Evolutionary conservation across 2,888 invertebrate species (phyloP).

Genomic region (Ornithoptera alexandrae): DNA sequence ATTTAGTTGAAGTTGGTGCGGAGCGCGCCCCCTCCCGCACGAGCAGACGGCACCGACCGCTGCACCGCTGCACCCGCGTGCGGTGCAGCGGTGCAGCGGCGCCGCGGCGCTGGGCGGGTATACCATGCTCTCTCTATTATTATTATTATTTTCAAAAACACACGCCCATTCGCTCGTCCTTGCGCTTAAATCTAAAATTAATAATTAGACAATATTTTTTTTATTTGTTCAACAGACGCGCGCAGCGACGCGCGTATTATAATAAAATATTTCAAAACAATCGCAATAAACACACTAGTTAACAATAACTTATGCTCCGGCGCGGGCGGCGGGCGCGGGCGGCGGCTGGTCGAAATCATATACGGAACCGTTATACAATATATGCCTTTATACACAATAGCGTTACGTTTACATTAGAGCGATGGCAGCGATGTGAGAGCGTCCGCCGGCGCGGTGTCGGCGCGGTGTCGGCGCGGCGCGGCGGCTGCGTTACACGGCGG

Average conservation of each 20-base stretch:
- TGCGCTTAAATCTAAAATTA: slow-evolving; percentile 80
- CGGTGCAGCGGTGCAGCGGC: slow-evolving; percentile 46
- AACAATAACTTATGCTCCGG: slow-evolving; percentile 75
- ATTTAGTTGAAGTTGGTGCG: slow-evolving; percentile 64
- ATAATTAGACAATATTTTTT: slow-evolving; percentile 78
- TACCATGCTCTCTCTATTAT: slow-evolving; percentile 45
- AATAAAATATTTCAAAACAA: slow-evolving; percentile 80
- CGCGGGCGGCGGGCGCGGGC: slow-evolving; percentile 45
- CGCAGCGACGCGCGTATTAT: slow-evolving; percentile 76
- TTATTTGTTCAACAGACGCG: slow-evolving; percentile 80
- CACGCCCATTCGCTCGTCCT: slow-evolving; percentile 77
- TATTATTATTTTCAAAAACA: slow-evolving; percentile 72
- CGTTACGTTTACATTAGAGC: slow-evolving; percentile 54
- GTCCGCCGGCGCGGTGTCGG: slow-evolving; percentile 40
- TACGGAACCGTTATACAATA: slow-evolving; percentile 49
- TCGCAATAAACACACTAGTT: slow-evolving; percentile 80
- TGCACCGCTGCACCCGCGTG: too few species aligned
- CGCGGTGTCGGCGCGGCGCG: slow-evolving; percentile 34
- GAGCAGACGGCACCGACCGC: slow-evolving; percentile 61
- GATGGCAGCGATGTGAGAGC: slow-evolving; percentile 56
- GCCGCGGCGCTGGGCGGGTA: slow-evolving; percentile 77
- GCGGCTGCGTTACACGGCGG: slow-evolving; percentile 86
- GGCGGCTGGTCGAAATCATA: slow-evolving; percentile 34
- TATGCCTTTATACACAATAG: slow-evolving; percentile 66
- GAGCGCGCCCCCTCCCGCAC: slow-evolving; percentile 57